phyloP scores from a whole-genome alignment of 2,113 vertebrate genomes.

The Equus przewalskii region DNA sequence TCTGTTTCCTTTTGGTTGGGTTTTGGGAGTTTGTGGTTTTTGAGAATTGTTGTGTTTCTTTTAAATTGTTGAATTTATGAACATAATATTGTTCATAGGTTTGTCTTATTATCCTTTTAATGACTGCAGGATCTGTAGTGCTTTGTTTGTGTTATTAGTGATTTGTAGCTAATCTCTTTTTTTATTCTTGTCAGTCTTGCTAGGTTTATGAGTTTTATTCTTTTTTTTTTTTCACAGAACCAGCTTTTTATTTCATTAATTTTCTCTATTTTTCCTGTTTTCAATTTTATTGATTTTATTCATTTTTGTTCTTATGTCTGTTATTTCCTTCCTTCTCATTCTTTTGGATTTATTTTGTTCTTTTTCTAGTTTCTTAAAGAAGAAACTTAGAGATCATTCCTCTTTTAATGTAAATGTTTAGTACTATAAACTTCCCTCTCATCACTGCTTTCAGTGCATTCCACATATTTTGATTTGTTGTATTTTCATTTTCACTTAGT shows the following conservation, averaged over 20 bases:
- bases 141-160: slow-evolving; percentile 18
- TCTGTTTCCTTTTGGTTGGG: slow-evolving; percentile 20
- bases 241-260: not conserved
- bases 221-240: not conserved
- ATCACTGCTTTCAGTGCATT: too few species aligned
- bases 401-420: too few species aligned
- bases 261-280: slow-evolving; percentile 16
- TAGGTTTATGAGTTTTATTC: not conserved
- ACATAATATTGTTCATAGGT: slow-evolving; percentile 9
- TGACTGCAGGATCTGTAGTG: not conserved
- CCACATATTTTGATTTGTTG: too few species aligned
- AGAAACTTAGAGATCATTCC: too few species aligned
- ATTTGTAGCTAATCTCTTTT: not conserved
- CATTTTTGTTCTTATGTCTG: not conserved
- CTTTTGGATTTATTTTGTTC: not conserved
- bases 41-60: slow-evolving; percentile 34
- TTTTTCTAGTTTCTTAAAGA: not conserved
- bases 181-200: not conserved
- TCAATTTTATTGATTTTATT: slow-evolving; percentile 2
- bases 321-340: not conserved
- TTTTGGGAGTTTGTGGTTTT: slow-evolving; percentile 29
- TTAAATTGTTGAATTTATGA: slow-evolving; percentile 23
- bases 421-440: too few species aligned
- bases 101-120: not conserved
- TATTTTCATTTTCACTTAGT: too few species aligned